Evolutionary conservation across 2,888 invertebrate genomes (phyloP).

Genomic region (Sphinx pinastri): DNA sequence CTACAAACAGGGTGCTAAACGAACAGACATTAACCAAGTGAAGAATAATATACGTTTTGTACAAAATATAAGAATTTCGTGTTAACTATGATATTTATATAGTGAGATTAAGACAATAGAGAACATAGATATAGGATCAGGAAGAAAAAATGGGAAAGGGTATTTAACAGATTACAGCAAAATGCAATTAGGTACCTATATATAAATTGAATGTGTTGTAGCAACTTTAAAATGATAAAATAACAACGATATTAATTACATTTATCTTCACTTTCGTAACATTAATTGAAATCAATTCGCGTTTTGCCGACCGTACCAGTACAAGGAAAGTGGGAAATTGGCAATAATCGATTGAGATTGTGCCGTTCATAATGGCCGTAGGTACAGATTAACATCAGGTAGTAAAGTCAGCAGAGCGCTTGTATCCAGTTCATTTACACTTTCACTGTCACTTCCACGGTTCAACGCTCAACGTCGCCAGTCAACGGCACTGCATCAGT

Average conservation of each 20-base stretch:
- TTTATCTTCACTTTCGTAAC: background rate
- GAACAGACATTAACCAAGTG: background rate
- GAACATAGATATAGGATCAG: too few species aligned
- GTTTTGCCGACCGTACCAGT: background rate
- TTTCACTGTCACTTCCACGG: slow-evolving; percentile 41
- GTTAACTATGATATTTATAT: too few species aligned
- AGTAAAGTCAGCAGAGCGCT: slow-evolving; percentile 22
- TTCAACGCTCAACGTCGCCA: slow-evolving; percentile 56
- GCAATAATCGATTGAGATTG: slow-evolving; percentile 20
- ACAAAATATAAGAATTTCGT: too few species aligned
- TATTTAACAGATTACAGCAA: too few species aligned
- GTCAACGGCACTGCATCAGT: slow-evolving; percentile 37
- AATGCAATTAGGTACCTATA: too few species aligned
- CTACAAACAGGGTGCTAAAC: slow-evolving; percentile 10
- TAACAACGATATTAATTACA: too few species aligned
- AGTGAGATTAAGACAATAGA: too few species aligned
- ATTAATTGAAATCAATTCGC: slow-evolving; percentile 1
- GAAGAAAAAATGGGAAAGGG: too few species aligned
- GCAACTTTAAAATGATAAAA: too few species aligned
- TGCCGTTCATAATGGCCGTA: slow-evolving; percentile 17
- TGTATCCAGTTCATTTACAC: slow-evolving; percentile 35
- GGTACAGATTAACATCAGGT: slow-evolving; percentile 26
- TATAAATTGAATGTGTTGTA: too few species aligned
- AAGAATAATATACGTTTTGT: too few species aligned
- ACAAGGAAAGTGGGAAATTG: slow-evolving; percentile 14